Percentiles rank a stretch among this genome's conserved stretches.
Evolutionary conservation across 1,140 invertebrate genomes (phyloP).

Genomic region (Goniozus legneri): DNA sequence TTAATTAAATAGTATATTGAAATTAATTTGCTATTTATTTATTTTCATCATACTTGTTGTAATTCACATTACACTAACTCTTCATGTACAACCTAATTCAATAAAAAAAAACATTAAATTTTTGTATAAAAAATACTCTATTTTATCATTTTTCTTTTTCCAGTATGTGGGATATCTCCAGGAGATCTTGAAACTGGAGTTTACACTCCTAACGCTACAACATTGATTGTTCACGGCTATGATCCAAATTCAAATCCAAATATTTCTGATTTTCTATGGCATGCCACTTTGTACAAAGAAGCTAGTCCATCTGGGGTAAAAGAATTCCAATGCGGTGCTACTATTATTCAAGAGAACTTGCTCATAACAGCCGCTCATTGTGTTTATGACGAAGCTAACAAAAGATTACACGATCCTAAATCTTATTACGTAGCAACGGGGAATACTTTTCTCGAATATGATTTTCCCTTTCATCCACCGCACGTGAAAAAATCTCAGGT

Average conservation of each 20-base stretch:
- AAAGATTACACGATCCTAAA: conserved; percentile 12
- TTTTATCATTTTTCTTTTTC: no score
- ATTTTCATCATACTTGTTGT: conserved; percentile 3
- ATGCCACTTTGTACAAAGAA: conserved; percentile 39
- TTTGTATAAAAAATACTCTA: no score
- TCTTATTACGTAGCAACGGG: conserved; percentile 34
- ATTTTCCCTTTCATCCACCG: conserved; percentile 26
- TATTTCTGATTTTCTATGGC: conserved; percentile 47
- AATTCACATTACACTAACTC: conserved; percentile 8
- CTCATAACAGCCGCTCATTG: conserved; percentile 50
- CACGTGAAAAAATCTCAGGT: conserved; percentile 27
- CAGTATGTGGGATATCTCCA: no score
- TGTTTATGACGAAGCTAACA: conserved; percentile 32
- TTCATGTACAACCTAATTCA: no score
- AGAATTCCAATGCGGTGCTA: conserved; percentile 43
- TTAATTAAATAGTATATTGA: not conserved
- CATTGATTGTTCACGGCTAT: conserved; percentile 37
- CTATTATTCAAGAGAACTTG: conserved; percentile 39
- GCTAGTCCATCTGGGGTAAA: conserved; percentile 15
- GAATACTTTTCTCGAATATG: conserved; percentile 42
- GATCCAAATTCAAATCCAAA: conserved; percentile 19
- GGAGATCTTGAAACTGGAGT: no score
- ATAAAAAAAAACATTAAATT: no score
- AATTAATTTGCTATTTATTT: not conserved
- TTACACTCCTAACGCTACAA: conserved; percentile 8